A percentile compares a stretch with the other conserved stretches of the same genome.
Conservation (phyloP, 1,140 invertebrate species). For the Drosophila nasuta region DNA sequence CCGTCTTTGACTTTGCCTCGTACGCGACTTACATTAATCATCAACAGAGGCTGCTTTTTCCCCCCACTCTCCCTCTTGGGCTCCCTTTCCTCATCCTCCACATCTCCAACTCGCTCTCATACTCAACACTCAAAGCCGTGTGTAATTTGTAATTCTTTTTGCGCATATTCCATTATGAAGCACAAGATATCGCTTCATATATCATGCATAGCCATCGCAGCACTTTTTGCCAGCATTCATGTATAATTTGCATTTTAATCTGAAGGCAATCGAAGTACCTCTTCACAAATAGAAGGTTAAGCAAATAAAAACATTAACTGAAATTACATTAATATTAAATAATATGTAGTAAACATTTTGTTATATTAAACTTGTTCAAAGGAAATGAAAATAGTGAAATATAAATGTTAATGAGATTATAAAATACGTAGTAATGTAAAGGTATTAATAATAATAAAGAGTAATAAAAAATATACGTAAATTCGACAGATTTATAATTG, state of each 20-base stretch:
- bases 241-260: neutral
- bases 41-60: constrained; percentile 51
- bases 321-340: too few relatives aligned
- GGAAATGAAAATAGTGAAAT: too few relatives aligned
- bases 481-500: too few relatives aligned
- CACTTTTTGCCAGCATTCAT: neutral
- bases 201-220: constrained; percentile 40
- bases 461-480: too few relatives aligned
- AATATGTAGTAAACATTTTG: too few relatives aligned
- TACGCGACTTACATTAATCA: constrained; percentile 83
- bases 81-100: too few relatives aligned
- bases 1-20: constrained; percentile 47
- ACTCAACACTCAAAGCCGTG: constrained; percentile 21
- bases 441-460: too few relatives aligned
- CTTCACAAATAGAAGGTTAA: neutral
- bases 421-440: too few relatives aligned
- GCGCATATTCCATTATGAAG: constrained; percentile 63
- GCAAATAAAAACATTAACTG: neutral
- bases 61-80: neutral
- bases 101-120: neutral
- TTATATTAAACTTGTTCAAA: too few relatives aligned
- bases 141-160: constrained; percentile 77
- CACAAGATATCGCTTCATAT: constrained; percentile 47
- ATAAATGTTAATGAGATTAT: too few relatives aligned
- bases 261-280: neutral